Evolutionary conservation across 2,113 vertebrate genomes (phyloP).

Genomic region (Daubentonia madagascariensis): DNA sequence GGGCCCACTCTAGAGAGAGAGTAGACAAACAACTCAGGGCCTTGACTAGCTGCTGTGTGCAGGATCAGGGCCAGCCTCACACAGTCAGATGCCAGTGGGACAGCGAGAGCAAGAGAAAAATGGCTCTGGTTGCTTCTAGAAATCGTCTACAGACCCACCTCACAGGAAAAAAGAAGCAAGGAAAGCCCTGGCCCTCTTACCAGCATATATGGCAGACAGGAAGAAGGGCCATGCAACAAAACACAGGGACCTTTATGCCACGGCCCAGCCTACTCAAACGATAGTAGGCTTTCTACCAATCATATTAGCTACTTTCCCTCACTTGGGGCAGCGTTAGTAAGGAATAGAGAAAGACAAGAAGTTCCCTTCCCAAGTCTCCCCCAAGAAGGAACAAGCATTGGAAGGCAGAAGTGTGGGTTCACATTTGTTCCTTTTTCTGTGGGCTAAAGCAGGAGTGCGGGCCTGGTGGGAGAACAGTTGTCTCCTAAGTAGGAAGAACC

Average conservation of each 20-base stretch:
- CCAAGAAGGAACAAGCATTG: not conserved
- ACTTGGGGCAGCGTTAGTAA: too few species aligned
- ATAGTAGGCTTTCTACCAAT: not conserved
- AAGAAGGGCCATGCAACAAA: not conserved
- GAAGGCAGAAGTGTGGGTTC: not conserved
- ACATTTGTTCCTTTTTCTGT: not conserved
- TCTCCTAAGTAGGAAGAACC: not conserved
- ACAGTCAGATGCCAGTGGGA: not conserved
- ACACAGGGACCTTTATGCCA: not conserved
- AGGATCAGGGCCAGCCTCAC: not conserved
- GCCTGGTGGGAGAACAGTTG: not conserved
- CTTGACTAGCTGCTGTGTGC: not conserved
- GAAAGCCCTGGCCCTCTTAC: not conserved
- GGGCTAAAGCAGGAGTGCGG: not conserved
- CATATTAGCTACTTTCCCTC: too few species aligned
- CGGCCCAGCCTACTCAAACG: not conserved
- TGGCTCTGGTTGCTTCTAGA: not conserved
- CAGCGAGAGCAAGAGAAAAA: not conserved
- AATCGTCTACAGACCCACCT: not conserved
- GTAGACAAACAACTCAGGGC: not conserved
- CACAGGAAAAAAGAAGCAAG: not conserved
- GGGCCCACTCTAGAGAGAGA: not conserved
- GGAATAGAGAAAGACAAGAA: not conserved
- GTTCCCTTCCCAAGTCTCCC: not conserved
- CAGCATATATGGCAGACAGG: not conserved